Base-by-base conservation (phyloP, 1,140 invertebrate genomes). In the Scaptodrosophila lebanonensis region DNA sequence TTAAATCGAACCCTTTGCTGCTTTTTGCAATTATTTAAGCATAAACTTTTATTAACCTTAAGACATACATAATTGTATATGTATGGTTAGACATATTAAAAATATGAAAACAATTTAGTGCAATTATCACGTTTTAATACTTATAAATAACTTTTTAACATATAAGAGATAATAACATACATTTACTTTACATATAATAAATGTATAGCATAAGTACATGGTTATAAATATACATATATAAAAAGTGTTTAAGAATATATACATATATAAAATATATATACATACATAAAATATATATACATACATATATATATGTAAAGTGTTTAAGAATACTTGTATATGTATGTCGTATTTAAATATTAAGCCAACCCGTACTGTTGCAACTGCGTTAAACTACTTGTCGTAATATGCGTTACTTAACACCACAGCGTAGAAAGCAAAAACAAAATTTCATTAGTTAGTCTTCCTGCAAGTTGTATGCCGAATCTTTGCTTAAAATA, bases 91-190 rank as follows among this genome's bases (percentile, higher is more conserved):
- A n/a, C n/a, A n/a, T n/a, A n/a, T n/a, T n/a, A 62, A 54, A 45
- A 48, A 45, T 66, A 71, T 59, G 50, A 57, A 60, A 71, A 64
- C 52, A 53, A 57, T 54, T 53, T 62, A 71, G 72, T 77, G 66
- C 67, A 71, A 47, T 66, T 82, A 82, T 82, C 75, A 82, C 75
- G 69, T 57, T 82, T 82, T 82, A 82, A 82, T 82, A 82, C 75
- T 75, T 82, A 45, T 69, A 56, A 25, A 75, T n/a, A n/a, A n/a
- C n/a, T 66, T 63, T 49, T 79, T 82, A 69, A 60, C 59, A 73
- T 62, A 45, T 49, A 43, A 51, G 50, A 72, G 59, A 68, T 68
- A 72, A 59, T 59, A 67, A 54, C 32, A 51, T 44, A 44, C 25
- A 13, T 40, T 62, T 58, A 56, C 42, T 56, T 43, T 27, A 45